Conservation (phyloP, 2,888 invertebrate genomes). For the Chamaedrilus cognettii region DNA sequence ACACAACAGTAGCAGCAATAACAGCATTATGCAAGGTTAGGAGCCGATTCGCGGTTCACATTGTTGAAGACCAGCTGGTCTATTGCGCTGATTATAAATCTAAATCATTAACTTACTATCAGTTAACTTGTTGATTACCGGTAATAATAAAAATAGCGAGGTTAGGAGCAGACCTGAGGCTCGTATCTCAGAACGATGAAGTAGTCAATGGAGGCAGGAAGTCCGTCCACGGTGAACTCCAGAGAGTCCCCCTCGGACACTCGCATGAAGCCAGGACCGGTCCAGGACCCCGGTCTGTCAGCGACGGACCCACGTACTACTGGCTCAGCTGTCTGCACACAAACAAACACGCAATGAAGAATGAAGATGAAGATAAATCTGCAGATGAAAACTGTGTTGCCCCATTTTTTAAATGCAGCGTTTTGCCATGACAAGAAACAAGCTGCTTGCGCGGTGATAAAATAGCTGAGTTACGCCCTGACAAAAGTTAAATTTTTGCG, state of each 20-base stretch:
- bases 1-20: too few species aligned
- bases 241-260: slow-evolving; percentile 82
- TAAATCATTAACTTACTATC: too few species aligned
- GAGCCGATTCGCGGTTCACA: too few species aligned
- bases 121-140: not conserved
- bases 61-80: too few species aligned
- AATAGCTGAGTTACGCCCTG: too few species aligned
- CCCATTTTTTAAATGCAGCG: too few species aligned
- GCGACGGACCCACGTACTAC: slow-evolving; percentile 56
- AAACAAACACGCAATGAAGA: not conserved
- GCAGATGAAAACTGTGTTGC: not conserved
- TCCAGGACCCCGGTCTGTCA: slow-evolving; percentile 71
- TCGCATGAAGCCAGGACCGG: slow-evolving; percentile 89
- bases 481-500: too few species aligned
- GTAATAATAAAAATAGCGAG: not conserved
- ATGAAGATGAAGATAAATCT: too few species aligned
- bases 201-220: slow-evolving; percentile 84
- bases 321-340: slow-evolving; percentile 27
- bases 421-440: too few species aligned
- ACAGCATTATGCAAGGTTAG: too few species aligned
- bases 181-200: slow-evolving; percentile 89
- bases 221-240: slow-evolving; percentile 77
- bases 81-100: too few species aligned
- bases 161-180: slow-evolving; percentile 70
- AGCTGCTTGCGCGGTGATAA: too few species aligned